Conservation (phyloP, 1,140 invertebrate species). For the Drosophila funebris region DNA sequence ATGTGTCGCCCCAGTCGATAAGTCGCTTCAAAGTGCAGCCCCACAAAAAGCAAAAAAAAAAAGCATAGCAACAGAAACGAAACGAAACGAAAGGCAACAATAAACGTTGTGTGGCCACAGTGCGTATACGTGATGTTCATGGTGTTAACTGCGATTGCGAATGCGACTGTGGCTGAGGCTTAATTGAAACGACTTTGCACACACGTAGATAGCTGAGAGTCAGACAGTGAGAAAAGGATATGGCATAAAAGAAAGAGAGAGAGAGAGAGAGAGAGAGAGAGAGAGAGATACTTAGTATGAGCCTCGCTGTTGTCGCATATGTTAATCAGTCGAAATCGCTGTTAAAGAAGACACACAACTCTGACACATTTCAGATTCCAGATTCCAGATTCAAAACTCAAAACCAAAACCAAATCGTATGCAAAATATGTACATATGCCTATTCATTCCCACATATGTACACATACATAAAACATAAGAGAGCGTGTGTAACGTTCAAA, state of each 20-base stretch:
- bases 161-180: conserved; percentile 11
- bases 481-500: not conserved
- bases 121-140: conserved; percentile 44
- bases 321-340: conserved; percentile 40
- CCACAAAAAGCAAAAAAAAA: not conserved
- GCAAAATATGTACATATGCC: conserved; percentile 40
- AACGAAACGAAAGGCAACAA: conserved; percentile 3
- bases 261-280: not conserved
- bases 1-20: conserved; percentile 40
- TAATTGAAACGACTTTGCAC: conserved; percentile 40
- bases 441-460: too few species aligned
- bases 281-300: not conserved
- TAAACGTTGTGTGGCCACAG: conserved; percentile 16
- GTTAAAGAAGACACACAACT: conserved; percentile 4
- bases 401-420: conserved; percentile 47
- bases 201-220: not conserved
- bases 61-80: not conserved
- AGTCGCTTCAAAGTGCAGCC: conserved; percentile 23
- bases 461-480: conserved; percentile 4
- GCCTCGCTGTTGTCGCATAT: conserved; percentile 20
- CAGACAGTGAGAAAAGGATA: not conserved
- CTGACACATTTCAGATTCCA: too few species aligned
- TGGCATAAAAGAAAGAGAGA: not conserved
- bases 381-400: conserved; percentile 45
- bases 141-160: conserved; percentile 26